Conservation (phyloP, 2,113 vertebrate species). For the Macrotus californicus region DNA sequence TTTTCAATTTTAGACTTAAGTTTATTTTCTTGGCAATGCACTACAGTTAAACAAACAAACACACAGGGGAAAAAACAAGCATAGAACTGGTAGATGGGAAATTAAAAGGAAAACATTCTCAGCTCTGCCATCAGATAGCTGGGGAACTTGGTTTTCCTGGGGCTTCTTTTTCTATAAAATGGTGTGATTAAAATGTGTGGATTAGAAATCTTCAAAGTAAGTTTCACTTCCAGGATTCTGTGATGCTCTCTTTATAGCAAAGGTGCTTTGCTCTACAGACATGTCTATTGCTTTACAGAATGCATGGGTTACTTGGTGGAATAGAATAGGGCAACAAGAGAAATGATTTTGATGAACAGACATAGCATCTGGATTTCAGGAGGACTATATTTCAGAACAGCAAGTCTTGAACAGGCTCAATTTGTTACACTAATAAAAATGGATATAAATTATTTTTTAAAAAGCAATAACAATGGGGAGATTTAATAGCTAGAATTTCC, state of each 20-base stretch:
- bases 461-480: neutral
- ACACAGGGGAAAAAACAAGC: neutral
- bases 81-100: neutral
- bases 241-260: neutral
- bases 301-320: neutral
- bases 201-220: neutral
- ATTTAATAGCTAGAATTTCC: neutral
- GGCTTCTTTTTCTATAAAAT: neutral
- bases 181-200: neutral
- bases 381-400: neutral
- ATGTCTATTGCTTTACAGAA: neutral
- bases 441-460: neutral
- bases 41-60: neutral
- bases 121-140: neutral
- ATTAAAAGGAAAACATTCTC: neutral
- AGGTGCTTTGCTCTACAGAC: neutral
- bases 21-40: neutral
- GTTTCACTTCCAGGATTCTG: neutral
- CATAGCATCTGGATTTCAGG: neutral
- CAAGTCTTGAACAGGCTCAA: neutral
- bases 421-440: neutral
- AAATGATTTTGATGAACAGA: neutral
- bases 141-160: neutral
- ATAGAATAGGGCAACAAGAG: neutral
- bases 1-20: conserved; percentile 4